phyloP scores from a whole-genome alignment of 2,113 vertebrate genomes.

The Catharus minimus region DNA sequence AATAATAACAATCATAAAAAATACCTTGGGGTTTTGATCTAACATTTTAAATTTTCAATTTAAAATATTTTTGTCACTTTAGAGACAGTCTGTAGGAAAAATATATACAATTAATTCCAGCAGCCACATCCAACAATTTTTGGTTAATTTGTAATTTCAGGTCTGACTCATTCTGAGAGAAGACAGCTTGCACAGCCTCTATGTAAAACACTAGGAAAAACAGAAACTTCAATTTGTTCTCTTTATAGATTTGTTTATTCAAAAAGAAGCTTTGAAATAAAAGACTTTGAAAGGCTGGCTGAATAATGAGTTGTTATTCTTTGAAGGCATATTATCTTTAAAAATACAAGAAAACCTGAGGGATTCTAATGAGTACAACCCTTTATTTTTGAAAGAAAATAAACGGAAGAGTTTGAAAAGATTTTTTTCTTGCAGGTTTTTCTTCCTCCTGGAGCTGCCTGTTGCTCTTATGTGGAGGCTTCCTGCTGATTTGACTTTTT shows the following conservation, averaged over 20 bases:
- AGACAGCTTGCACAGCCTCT: not conserved
- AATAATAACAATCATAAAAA: not conserved
- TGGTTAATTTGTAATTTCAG: conserved; percentile 19
- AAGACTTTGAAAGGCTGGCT: conserved; percentile 55
- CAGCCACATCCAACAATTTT: not conserved
- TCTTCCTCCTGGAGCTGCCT: conserved; percentile 30
- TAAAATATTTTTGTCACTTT: not conserved
- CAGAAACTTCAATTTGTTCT: not conserved
- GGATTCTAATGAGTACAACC: conserved; percentile 62
- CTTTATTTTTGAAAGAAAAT: conserved; percentile 66
- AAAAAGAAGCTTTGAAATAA: conserved; percentile 47
- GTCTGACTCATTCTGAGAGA: conserved; percentile 15
- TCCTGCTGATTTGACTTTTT: conserved; percentile 67
- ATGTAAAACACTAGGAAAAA: not conserved
- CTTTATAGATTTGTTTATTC: conserved; percentile 58
- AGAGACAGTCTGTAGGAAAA: not conserved
- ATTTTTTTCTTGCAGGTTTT: not conserved
- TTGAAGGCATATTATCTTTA: conserved; percentile 57
- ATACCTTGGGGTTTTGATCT: not conserved
- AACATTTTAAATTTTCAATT: not conserved
- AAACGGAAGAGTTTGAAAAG: conserved; percentile 54
- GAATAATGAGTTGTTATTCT: conserved; percentile 54
- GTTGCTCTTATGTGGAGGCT: conserved; percentile 63
- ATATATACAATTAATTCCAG: not conserved
- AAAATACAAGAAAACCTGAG: conserved; percentile 65